Evolutionary conservation across 2,888 invertebrate species (phyloP), one percentile per base, ranked within the genome.

Genomic region (Ornithoptera priamus): DNA sequence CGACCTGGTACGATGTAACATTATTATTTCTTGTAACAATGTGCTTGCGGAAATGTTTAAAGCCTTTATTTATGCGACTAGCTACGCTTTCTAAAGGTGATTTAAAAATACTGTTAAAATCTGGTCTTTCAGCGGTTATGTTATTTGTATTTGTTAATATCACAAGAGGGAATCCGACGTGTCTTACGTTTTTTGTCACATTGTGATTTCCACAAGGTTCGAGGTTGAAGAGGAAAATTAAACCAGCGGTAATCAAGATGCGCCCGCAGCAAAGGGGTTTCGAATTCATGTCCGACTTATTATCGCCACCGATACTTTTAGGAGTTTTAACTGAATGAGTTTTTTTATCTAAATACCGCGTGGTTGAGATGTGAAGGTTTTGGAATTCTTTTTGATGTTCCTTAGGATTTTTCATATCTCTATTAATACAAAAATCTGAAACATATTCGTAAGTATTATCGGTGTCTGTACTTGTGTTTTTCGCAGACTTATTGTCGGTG

Each of bases 191-290:
- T 20, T 36, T 10, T 8, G n/a, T 22, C 12, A 57, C 53, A 56
- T 39, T 64, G 46, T 62, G 63, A 6, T 53, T 39, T 12, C 24
- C 75, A 75, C 56, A 72, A 24, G 12, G 64, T 66, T 61, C 24
- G 17, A 30, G 22, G 30, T 57, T 62, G 53, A 24, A 62, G 39
- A 62, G 57, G 57, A 67, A 39, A n/a, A 67, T 62, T 30, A 62
- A 17, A n/a, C 62, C 61, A 20, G 56, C 62, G 7, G 62, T 57
- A 10, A 67, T 39, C 56, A 67, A 53, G 12, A 67, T 6, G 8
- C 53, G 62, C n/a, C 42, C 56, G 15, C 42, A 22, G 24, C 62
- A 67, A 8, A 62, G 8, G 4, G 22, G 10, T 15, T 30, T 57
- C 18, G 62, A 20, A 22, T 62, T 57, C n/a, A 20, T 42, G n/a